These are phyloP conservation scores for Sphenopsis melanotis DNA, from an alignment of 2,797 vertebrate species.

Conservation along the genomic window DNA sequence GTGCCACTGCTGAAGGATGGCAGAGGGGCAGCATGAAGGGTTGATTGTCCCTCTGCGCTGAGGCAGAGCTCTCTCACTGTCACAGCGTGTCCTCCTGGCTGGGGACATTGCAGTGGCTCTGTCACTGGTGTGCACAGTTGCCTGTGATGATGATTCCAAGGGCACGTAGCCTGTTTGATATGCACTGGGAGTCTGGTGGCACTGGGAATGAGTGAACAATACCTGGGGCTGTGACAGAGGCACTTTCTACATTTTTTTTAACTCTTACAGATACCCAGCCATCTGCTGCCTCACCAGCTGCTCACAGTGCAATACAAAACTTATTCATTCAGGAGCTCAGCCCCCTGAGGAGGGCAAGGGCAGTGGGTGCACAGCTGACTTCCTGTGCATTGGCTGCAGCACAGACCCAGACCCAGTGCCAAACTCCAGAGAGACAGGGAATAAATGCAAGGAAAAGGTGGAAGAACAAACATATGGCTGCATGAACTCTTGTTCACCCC, in stretches of 20 bases:
- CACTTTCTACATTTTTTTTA: background rate
- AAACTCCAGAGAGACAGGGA: rapidly evolving
- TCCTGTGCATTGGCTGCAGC: background rate
- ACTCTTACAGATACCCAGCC: conserved; percentile 24
- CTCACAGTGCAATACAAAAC: background rate
- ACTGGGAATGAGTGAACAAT: conserved; percentile 1
- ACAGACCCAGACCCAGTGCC: background rate
- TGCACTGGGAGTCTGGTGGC: background rate
- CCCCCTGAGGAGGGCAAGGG: background rate
- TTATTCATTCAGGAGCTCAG: background rate
- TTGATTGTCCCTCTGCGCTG: background rate
- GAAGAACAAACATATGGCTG: background rate
- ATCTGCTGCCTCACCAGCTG: conserved; percentile 57
- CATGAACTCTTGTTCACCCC: background rate
- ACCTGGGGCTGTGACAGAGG: background rate
- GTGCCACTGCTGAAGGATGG: background rate
- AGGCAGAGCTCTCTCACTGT: background rate
- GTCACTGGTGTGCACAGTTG: background rate
- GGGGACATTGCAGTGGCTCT: background rate
- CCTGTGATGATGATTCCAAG: background rate
- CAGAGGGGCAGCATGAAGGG: background rate
- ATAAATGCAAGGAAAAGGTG: background rate
- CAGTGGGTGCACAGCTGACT: background rate
- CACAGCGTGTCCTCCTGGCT: background rate
- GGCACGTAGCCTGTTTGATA: background rate